Evolutionary conservation across 2,113 vertebrate genomes (phyloP).

Genomic region (Struthio camelus): DNA sequence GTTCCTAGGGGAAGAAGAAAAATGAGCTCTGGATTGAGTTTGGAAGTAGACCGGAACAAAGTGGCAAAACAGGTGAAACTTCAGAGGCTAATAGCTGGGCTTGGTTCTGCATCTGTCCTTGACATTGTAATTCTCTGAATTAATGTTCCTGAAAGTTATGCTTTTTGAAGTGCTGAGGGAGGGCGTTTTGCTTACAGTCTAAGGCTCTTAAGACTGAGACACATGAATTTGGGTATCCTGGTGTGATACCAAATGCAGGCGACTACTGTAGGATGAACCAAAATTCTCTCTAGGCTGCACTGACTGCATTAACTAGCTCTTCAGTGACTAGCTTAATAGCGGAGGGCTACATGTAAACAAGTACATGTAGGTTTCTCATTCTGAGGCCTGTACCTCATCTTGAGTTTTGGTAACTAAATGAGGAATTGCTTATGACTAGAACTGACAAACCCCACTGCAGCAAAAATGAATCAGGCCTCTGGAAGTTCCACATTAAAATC

Average conservation of each 20-base stretch:
- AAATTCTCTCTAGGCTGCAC: neutral
- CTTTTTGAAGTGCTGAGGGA: neutral
- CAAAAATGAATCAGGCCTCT: neutral
- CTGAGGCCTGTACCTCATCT: neutral
- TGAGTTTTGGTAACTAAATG: neutral
- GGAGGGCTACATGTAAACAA: neutral
- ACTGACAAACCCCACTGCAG: neutral
- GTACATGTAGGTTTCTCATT: neutral
- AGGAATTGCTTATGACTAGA: neutral
- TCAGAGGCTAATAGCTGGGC: neutral
- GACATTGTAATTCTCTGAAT: neutral
- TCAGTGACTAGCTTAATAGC: neutral
- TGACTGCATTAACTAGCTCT: neutral
- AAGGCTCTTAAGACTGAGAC: neutral
- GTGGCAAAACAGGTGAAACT: neutral
- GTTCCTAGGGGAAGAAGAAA: neutral
- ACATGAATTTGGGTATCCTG: neutral
- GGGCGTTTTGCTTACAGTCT: neutral
- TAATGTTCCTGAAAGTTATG: neutral
- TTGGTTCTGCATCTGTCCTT: neutral
- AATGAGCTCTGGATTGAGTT: neutral
- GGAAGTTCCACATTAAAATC: neutral
- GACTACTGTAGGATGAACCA: neutral
- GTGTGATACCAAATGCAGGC: neutral
- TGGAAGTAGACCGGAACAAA: neutral